These are phyloP conservation scores for Syrrhaptes paradoxus DNA, from an alignment of 2,113 vertebrate genomes.

Conservation along the genomic window DNA sequence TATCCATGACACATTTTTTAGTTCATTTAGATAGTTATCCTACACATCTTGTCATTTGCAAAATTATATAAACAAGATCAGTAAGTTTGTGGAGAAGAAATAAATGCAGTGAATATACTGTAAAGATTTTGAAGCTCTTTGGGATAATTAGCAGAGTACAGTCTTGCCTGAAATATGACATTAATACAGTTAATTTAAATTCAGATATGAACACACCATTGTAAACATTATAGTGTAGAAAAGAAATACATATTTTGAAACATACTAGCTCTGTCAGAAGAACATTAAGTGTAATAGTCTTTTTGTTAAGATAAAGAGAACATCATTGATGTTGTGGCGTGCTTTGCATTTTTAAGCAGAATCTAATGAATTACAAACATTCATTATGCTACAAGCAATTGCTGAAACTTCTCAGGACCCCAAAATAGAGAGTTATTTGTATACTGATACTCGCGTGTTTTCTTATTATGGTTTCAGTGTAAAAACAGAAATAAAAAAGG, in stretches of 20 bases:
- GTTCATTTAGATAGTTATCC: conserved; percentile 58
- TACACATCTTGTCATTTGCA: conserved; percentile 47
- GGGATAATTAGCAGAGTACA: conserved; percentile 28
- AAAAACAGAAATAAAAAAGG: conserved; percentile 26
- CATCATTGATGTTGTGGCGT: conserved; percentile 73
- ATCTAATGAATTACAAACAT: conserved; percentile 78
- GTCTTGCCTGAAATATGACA: background rate
- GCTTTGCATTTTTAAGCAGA: conserved; percentile 78
- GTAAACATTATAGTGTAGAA: conserved; percentile 1
- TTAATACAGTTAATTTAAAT: conserved; percentile 19
- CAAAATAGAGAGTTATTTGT: conserved; percentile 77
- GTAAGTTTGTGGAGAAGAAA: conserved; percentile 26
- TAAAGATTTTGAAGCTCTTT: conserved; percentile 38
- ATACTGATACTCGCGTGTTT: conserved; percentile 34
- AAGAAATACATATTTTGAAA: conserved; percentile 54
- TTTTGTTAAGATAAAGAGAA: conserved; percentile 73
- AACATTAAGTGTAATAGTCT: conserved; percentile 60
- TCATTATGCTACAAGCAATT: conserved; percentile 72
- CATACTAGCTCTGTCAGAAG: conserved; percentile 37
- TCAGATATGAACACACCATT: conserved; percentile 3
- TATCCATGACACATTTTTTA: conserved; percentile 46
- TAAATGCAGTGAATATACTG: conserved; percentile 36
- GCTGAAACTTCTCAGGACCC: conserved; percentile 75
- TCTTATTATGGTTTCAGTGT: conserved; percentile 39
- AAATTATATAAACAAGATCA: conserved; percentile 61